phyloP scores from a whole-genome alignment of 1,140 invertebrate species.

The Harlomillsia oculata region DNA sequence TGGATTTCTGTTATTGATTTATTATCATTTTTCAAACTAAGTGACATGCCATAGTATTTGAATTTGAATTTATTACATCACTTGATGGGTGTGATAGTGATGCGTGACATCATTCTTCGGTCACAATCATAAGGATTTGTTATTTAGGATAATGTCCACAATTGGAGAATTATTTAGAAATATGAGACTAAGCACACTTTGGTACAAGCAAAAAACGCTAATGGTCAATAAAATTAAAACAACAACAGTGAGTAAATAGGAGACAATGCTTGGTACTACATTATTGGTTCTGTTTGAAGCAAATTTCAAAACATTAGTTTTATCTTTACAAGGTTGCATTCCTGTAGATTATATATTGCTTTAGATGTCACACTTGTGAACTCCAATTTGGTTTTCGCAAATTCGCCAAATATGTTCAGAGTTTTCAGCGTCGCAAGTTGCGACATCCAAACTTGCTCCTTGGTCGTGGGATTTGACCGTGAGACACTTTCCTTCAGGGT shows the following conservation, averaged over 20 bases:
- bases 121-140: too few relatives aligned
- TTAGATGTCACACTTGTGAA: constrained; percentile 25
- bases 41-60: too few relatives aligned
- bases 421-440: constrained; percentile 13
- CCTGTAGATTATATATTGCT: neutral
- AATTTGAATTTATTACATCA: too few relatives aligned
- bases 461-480: neutral
- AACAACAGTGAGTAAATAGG: neutral
- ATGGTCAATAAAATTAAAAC: neutral
- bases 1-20: too few relatives aligned
- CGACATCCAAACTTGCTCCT: neutral
- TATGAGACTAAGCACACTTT: neutral
- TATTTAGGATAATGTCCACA: too few relatives aligned
- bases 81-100: too few relatives aligned
- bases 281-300: too few relatives aligned
- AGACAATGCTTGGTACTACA: too few relatives aligned
- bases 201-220: constrained; percentile 9
- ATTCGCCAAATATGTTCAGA: constrained; percentile 20
- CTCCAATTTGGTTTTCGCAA: constrained; percentile 16
- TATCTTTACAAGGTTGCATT: neutral
- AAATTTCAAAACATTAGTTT: neutral
- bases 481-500: constrained; percentile 2
- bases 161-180: too few relatives aligned
- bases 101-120: too few relatives aligned
- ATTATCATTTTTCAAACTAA: too few relatives aligned